These are phyloP conservation scores for Taphrorychus bicolor DNA, from an alignment of 2,888 invertebrate species.

Conservation along the genomic window DNA sequence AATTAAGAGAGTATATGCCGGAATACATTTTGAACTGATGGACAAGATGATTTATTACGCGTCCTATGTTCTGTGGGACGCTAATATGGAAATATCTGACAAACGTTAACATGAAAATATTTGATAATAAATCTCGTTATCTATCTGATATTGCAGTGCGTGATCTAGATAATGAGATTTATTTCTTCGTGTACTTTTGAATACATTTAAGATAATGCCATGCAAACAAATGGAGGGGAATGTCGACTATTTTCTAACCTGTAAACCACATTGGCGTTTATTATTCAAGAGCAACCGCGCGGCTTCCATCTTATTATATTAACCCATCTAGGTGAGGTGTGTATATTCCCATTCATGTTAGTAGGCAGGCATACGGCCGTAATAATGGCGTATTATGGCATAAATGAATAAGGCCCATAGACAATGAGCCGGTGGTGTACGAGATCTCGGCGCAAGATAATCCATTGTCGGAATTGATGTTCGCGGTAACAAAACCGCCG, in stretches of 20 bases:
- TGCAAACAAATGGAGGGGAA: too few relatives aligned
- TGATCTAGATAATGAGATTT: too few relatives aligned
- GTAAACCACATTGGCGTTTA: too few relatives aligned
- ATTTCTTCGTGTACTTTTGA: too few relatives aligned
- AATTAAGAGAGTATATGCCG: background rate
- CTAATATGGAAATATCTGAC: background rate
- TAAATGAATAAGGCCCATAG: slow-evolving; percentile 28
- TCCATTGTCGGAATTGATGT: slow-evolving; percentile 38
- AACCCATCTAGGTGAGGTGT: slow-evolving; percentile 12
- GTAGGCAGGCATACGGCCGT: slow-evolving; percentile 22
- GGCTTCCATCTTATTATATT: slow-evolving; percentile 11
- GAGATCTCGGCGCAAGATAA: slow-evolving; percentile 32
- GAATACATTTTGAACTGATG: background rate
- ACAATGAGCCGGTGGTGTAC: slow-evolving; percentile 21
- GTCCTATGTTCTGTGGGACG: background rate
- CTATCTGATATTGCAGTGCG: too few relatives aligned
- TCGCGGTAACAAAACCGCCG: slow-evolving; percentile 29
- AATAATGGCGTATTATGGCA: slow-evolving; percentile 25
- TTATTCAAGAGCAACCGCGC: background rate
- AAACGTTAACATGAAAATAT: background rate
- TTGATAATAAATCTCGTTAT: too few relatives aligned
- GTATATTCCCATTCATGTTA: slow-evolving; percentile 5
- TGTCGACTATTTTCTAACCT: too few relatives aligned
- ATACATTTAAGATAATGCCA: too few relatives aligned
- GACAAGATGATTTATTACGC: background rate